Evolutionary conservation across 1,140 invertebrate genomes (phyloP).

Genomic region (Danaus plexippus): DNA sequence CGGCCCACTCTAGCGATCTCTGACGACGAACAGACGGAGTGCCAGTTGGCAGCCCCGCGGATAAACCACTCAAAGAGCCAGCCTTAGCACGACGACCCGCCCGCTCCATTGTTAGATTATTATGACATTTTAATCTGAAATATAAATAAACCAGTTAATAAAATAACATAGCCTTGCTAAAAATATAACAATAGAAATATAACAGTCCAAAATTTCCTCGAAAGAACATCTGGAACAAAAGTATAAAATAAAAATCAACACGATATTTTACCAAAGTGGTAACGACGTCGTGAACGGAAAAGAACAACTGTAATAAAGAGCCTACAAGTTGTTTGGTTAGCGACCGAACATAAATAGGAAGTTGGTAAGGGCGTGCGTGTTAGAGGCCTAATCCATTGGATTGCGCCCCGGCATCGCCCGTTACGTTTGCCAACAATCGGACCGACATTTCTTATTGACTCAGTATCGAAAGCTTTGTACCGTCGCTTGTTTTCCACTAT

Average conservation of each 20-base stretch:
- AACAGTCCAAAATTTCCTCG: conserved; percentile 19
- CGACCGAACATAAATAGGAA: conserved; percentile 63
- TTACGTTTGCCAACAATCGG: conserved; percentile 33
- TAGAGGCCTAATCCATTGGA: conserved; percentile 62
- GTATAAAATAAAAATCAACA: conserved; percentile 43
- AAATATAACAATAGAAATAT: conserved; percentile 4
- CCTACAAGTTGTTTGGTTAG: conserved; percentile 69
- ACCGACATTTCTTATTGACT: conserved; percentile 55
- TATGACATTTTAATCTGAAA: conserved; percentile 53
- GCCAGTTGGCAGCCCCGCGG: conserved; percentile 36
- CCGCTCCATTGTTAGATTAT: conserved; percentile 55
- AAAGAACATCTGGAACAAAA: conserved; percentile 10
- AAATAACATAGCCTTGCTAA: background rate
- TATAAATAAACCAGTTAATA: conserved; percentile 12
- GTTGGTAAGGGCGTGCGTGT: conserved; percentile 51
- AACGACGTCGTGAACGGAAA: conserved; percentile 61
- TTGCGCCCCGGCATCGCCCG: conserved; percentile 40
- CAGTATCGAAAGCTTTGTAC: conserved; percentile 27
- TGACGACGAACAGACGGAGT: conserved; percentile 69
- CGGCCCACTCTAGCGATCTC: conserved; percentile 76
- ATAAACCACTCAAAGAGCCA: conserved; percentile 59
- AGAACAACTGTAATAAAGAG: conserved; percentile 70
- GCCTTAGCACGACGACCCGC: conserved; percentile 58
- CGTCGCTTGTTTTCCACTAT: background rate
- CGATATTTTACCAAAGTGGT: conserved; percentile 57